Percentiles rank a stretch among this genome's conserved stretches.
These are phyloP conservation scores for Progne subis DNA, from an alignment of 2,113 vertebrate genomes.

Conservation along the genomic window DNA sequence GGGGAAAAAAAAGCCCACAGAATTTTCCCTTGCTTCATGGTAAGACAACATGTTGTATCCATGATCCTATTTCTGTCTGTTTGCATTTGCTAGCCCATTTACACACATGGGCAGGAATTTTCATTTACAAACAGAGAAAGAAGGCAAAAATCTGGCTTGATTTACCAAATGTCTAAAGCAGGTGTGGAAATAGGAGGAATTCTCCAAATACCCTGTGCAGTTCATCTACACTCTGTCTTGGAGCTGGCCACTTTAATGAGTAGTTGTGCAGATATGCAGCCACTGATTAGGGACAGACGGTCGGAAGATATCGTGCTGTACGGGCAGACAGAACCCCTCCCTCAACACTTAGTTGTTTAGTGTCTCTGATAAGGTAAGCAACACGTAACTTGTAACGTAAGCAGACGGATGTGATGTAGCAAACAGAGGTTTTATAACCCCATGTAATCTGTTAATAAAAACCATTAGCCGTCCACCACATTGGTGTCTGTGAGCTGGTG, in stretches of 20 bases:
- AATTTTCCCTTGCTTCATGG: not conserved
- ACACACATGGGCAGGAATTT: not conserved
- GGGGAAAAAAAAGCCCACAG: not conserved
- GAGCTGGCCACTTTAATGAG: not conserved
- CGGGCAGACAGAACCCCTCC: too few relatives aligned
- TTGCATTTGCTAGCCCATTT: not conserved
- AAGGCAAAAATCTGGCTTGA: not conserved
- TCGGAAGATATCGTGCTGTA: too few relatives aligned
- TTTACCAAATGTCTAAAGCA: not conserved
- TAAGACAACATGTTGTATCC: not conserved
- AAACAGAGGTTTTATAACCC: too few relatives aligned
- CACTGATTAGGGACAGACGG: too few relatives aligned
- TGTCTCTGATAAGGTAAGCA: too few relatives aligned
- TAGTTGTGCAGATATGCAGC: not conserved
- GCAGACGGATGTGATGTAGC: too few relatives aligned
- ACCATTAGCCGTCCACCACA: too few relatives aligned
- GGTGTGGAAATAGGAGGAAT: not conserved
- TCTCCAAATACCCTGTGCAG: not conserved
- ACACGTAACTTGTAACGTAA: too few relatives aligned
- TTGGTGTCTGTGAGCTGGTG: too few relatives aligned
- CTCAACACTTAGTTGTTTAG: too few relatives aligned
- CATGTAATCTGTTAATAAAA: too few relatives aligned
- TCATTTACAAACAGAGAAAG: not conserved
- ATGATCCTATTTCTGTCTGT: not conserved
- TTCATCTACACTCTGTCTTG: not conserved